Conservation (phyloP, 2,797 vertebrate species). For the Cuculus canorus region DNA sequence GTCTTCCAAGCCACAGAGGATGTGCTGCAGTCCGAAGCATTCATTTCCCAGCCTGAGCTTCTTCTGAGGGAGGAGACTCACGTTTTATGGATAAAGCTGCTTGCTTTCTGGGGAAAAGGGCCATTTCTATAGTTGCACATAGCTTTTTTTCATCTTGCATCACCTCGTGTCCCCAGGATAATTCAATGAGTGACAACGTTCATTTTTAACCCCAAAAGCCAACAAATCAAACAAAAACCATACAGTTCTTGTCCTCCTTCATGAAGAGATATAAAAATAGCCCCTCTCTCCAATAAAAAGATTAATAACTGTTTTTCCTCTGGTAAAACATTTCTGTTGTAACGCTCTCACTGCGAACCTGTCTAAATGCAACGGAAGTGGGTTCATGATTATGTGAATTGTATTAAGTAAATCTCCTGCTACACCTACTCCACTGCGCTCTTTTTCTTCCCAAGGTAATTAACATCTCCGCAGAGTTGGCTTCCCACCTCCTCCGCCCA, state of each 20-base stretch:
- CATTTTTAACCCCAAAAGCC: slow-evolving; percentile 4
- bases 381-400: slow-evolving; percentile 42
- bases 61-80: background rate
- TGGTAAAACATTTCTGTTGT: slow-evolving; percentile 38
- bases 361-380: slow-evolving; percentile 36
- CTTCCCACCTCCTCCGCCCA: slow-evolving; percentile 53
- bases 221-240: background rate
- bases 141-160: background rate
- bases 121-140: background rate
- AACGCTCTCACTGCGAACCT: slow-evolving; percentile 17
- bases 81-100: background rate
- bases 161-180: background rate
- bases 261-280: slow-evolving; percentile 39
- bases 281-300: background rate
- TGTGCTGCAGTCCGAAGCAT: background rate
- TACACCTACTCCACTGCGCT: slow-evolving; percentile 56
- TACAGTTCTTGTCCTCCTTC: background rate
- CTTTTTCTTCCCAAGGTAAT: slow-evolving; percentile 62
- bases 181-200: background rate
- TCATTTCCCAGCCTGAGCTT: background rate
- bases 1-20: background rate
- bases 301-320: slow-evolving; percentile 55
- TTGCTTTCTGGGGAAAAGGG: background rate
- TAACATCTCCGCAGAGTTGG: slow-evolving; percentile 52
- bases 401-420: slow-evolving; percentile 56